Evolutionary conservation across 2,888 invertebrate species (phyloP).

Genomic region (Diarsia dahlii): DNA sequence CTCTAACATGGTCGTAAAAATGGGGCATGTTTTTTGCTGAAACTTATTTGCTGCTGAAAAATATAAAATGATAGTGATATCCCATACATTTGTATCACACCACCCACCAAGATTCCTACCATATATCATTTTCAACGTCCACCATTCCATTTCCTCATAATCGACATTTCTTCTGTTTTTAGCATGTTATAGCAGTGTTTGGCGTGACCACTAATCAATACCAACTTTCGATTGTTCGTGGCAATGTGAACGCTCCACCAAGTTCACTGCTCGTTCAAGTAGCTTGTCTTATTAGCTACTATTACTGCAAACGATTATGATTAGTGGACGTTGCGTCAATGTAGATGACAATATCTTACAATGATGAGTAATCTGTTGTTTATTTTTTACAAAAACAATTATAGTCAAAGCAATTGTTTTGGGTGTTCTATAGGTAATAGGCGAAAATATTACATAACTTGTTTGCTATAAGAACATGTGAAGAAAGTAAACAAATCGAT

Average conservation of each 20-base stretch:
- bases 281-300: constrained; percentile 31
- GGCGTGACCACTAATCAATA: constrained; percentile 42
- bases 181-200: not conserved
- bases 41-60: too few species aligned
- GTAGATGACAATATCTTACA: constrained; percentile 11
- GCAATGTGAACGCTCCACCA: constrained; percentile 67
- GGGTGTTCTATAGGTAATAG: not conserved
- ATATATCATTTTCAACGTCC: not conserved
- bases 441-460: not conserved
- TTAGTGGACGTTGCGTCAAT: constrained; percentile 17
- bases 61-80: too few species aligned
- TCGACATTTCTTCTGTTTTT: constrained; percentile 11
- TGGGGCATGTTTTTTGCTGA: too few species aligned
- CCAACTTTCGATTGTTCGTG: constrained; percentile 57
- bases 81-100: too few species aligned
- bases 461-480: not conserved
- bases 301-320: constrained; percentile 28
- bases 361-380: not conserved
- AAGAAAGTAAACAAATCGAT: not conserved
- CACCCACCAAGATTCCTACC: not conserved
- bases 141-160: constrained; percentile 20
- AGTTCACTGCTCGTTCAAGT: constrained; percentile 68
- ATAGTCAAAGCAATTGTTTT: constrained; percentile 16
- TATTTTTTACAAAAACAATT: constrained; percentile 15
- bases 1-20: too few species aligned